These are phyloP conservation scores for Parapsyche elsis DNA, from an alignment of 1,140 invertebrate genomes.

Conservation along the genomic window DNA sequence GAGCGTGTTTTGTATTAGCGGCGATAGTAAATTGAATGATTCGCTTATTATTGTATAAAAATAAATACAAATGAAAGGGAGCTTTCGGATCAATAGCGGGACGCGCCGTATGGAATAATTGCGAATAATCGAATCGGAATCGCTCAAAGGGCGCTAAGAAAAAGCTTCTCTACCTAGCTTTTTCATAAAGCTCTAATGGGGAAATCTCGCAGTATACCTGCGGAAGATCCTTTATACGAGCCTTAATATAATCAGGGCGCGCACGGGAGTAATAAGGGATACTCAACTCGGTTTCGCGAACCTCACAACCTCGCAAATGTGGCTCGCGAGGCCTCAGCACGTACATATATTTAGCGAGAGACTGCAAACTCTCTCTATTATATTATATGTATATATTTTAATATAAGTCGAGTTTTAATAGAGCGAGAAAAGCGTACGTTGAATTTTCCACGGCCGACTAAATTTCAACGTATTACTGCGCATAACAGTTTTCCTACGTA, in stretches of 20 bases:
- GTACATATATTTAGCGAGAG: not conserved
- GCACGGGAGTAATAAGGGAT: conserved; percentile 25
- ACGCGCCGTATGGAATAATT: not conserved
- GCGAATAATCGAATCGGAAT: conserved; percentile 4
- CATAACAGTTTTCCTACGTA: not conserved
- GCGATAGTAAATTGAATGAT: too few relatives aligned
- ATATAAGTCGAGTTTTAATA: not conserved
- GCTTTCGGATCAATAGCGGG: too few relatives aligned
- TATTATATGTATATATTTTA: not conserved
- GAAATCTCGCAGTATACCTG: not conserved
- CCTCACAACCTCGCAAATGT: not conserved
- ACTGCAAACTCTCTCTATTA: conserved; percentile 1
- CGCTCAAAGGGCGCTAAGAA: not conserved
- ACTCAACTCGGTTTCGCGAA: conserved; percentile 4
- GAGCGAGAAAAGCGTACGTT: not conserved
- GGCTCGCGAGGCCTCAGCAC: not conserved
- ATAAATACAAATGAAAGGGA: too few relatives aligned
- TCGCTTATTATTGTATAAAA: too few relatives aligned
- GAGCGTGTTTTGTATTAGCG: too few relatives aligned
- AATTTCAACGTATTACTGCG: not conserved
- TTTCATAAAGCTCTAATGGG: not conserved
- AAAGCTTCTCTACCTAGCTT: not conserved
- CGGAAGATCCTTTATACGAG: not conserved
- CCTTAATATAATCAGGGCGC: conserved; percentile 18
- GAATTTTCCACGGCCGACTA: not conserved